phyloP scores from a whole-genome alignment of 2,797 vertebrate species.

The Hippoglossus hippoglossus region DNA sequence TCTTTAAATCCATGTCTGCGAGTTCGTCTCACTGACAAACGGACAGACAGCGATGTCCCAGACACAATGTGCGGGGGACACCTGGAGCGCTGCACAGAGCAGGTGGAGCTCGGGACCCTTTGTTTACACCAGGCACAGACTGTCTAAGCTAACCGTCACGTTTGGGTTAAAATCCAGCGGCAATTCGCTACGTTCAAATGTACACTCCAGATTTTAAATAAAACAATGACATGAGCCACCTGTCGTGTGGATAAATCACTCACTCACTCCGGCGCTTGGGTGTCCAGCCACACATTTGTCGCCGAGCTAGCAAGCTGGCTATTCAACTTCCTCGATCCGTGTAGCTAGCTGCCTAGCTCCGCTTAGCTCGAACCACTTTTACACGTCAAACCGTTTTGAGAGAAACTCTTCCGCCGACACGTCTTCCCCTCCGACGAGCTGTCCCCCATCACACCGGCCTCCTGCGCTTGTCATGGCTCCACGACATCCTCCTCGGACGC shows the following conservation, averaged over 20 bases:
- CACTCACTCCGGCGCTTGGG: slow-evolving; percentile 31
- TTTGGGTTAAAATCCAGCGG: slow-evolving; percentile 7
- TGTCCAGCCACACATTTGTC: slow-evolving; percentile 50
- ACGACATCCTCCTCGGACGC: slow-evolving; percentile 25
- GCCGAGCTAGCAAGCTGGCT: slow-evolving; percentile 54
- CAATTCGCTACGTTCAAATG: background rate
- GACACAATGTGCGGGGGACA: background rate
- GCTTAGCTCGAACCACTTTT: slow-evolving; percentile 30
- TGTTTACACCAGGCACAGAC: slow-evolving; percentile 74
- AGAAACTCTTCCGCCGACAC: slow-evolving; percentile 40
- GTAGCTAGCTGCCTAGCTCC: slow-evolving; percentile 63
- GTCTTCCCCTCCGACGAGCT: slow-evolving; percentile 10
- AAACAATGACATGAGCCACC: background rate
- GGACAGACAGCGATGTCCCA: background rate
- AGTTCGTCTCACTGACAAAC: background rate
- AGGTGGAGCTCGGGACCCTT: slow-evolving; percentile 58
- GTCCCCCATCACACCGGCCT: slow-evolving; percentile 26
- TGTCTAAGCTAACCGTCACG: slow-evolving; percentile 38
- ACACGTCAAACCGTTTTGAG: slow-evolving; percentile 23
- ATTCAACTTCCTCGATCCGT: slow-evolving; percentile 73
- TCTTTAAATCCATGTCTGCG: slow-evolving; percentile 95
- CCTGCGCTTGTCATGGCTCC: slow-evolving; percentile 46
- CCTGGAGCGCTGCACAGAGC: slow-evolving; percentile 6
- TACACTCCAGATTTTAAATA: background rate
- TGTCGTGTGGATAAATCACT: background rate